A percentile compares a stretch with the other conserved stretches of the same genome.
phyloP scores from a whole-genome alignment of 2,113 vertebrate species.

The Delphinus delphis region DNA sequence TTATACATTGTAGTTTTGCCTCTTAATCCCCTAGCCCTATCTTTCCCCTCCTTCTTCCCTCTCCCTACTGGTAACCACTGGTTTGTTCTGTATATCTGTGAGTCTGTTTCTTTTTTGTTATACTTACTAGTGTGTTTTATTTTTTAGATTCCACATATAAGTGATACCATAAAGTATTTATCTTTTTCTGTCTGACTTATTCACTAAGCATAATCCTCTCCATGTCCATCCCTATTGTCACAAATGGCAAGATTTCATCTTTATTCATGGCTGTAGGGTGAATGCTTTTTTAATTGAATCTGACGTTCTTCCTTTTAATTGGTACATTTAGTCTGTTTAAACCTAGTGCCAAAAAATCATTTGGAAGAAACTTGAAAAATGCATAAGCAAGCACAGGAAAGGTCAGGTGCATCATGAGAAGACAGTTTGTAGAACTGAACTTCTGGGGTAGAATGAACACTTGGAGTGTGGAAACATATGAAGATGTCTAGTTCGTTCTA shows the following conservation, averaged over 20 bases:
- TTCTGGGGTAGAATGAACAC: not conserved
- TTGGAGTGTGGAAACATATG: not conserved
- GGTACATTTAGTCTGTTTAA: not conserved
- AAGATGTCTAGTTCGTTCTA: not conserved
- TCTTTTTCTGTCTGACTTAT: not conserved
- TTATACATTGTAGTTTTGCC: not conserved
- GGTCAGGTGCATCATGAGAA: not conserved
- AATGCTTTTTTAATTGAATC: not conserved
- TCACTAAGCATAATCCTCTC: not conserved
- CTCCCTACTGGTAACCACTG: not conserved
- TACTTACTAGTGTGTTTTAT: not conserved
- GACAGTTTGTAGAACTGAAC: not conserved
- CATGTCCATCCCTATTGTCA: not conserved
- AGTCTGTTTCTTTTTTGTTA: not conserved
- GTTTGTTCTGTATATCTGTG: not conserved
- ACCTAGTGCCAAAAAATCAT: not conserved
- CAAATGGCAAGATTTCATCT: not conserved
- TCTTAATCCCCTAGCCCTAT: not conserved
- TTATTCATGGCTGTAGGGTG: not conserved
- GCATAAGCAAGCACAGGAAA: not conserved
- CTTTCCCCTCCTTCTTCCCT: not conserved
- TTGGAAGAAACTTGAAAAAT: not conserved
- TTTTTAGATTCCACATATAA: not conserved
- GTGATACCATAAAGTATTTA: not conserved
- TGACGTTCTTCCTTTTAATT: not conserved